Evolutionary conservation across 2,888 invertebrate species (phyloP), one percentile per base, ranked within the genome.

Genomic region (Ditula angustiorana): DNA sequence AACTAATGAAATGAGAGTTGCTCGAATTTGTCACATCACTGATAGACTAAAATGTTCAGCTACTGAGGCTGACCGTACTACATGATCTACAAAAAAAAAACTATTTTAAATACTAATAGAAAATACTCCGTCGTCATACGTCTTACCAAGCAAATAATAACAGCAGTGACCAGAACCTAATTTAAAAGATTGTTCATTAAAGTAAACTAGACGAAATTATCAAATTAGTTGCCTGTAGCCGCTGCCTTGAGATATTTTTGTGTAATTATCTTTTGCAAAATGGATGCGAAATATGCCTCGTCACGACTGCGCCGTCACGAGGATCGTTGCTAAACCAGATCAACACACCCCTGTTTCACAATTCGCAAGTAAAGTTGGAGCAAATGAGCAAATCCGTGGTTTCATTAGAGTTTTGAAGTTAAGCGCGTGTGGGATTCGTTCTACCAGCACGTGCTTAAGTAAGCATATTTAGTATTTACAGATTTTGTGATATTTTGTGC

Each of bases 221-320:
- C 64, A 59, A 67, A 65, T 67, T 65, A 61, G 26, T 47, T 53
- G 55, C 47, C 49, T 49, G 52, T 33, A 30, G 28, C 21, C 28
- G 8, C 49, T 68, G 67, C 70, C 70, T 58, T 69, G 68, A 69
- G 64, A 67, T 64, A 59, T 69, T 70, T 86, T 74, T 55, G 63
- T 62, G 74, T 75, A 79, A 79, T 81, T 80, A 78, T 77, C 74
- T 77, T 78, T 78, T 71, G 76, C 73, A 76, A 79, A 80, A 79
- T 72, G 75, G 77, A 79, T 74, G 78, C 71, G 69, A 67, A 69
- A 72, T 70, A 71, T 68, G 70, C 73, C 66, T 61, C 66, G 77
- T 79, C 81, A 82, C 80, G 79, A 79, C 53, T 52, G 64, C 33
- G 60, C 69, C 71, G 74, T 67, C 71, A 74, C 70, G 71, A 71